These are phyloP conservation scores for Sigmodon hispidus DNA, from an alignment of 2,113 vertebrate genomes.

Conservation along the genomic window DNA sequence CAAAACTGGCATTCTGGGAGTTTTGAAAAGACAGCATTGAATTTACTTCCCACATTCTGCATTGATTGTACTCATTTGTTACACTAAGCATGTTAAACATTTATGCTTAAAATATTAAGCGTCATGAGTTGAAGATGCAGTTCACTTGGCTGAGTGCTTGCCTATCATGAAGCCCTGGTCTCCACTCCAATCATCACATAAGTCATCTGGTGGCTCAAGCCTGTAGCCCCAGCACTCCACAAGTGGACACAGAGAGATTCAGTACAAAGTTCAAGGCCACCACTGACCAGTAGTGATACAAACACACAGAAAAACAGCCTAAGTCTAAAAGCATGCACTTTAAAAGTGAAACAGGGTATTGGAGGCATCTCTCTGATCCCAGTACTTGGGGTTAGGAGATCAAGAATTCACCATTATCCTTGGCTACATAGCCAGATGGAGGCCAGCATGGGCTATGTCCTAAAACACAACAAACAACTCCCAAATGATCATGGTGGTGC, in stretches of 20 bases:
- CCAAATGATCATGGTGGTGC: not conserved
- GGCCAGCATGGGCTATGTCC: not conserved
- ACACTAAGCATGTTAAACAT: not conserved
- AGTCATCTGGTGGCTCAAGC: too few species aligned
- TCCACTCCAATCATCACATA: not conserved
- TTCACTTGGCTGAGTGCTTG: not conserved
- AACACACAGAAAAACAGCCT: not conserved
- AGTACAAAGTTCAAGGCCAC: not conserved
- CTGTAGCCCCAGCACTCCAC: not conserved
- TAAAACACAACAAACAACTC: not conserved
- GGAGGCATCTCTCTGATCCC: not conserved
- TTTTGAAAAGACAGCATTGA: not conserved
- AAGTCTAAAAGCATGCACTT: not conserved
- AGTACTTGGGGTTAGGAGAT: not conserved
- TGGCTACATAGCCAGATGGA: not conserved
- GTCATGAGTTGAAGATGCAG: not conserved
- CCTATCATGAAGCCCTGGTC: not conserved
- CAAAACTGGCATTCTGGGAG: not conserved
- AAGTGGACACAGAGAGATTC: not conserved
- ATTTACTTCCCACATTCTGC: not conserved
- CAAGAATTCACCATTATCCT: not conserved
- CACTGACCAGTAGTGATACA: not conserved
- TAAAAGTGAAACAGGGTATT: not conserved
- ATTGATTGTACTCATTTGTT: not conserved
- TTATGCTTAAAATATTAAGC: not conserved